A percentile compares a stretch with the other conserved stretches of the same genome.
Evolutionary conservation across 2,113 vertebrate species (phyloP).

Genomic region (Salvelinus alpinus): DNA sequence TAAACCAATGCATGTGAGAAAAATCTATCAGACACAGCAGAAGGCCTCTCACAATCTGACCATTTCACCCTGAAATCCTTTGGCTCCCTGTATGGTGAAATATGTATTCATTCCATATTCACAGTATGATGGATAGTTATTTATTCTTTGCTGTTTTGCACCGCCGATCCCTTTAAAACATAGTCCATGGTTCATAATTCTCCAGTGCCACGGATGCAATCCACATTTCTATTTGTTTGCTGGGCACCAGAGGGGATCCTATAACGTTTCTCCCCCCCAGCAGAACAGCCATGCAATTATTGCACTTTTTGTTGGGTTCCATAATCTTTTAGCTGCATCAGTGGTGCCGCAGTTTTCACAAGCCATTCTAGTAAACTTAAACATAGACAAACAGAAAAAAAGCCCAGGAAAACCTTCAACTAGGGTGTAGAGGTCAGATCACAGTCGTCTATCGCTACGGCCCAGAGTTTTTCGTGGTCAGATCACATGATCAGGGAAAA

Average conservation of each 20-base stretch:
- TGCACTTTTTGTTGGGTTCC: slow-evolving; percentile 56
- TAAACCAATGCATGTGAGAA: slow-evolving; percentile 25
- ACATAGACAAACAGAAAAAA: background rate
- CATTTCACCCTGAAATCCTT: slow-evolving; percentile 17
- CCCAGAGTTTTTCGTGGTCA: too few species aligned
- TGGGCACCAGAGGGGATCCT: slow-evolving; percentile 40
- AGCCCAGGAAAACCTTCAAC: background rate
- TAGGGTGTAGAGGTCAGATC: too few species aligned
- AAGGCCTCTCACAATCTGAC: slow-evolving; percentile 11
- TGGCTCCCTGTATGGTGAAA: background rate
- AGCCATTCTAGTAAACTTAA: background rate
- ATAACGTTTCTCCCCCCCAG: slow-evolving; percentile 46
- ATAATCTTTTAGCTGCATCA: slow-evolving; percentile 52
- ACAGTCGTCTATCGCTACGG: too few species aligned
- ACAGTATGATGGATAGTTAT: slow-evolving; percentile 49
- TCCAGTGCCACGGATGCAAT: slow-evolving; percentile 33
- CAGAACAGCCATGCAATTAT: slow-evolving; percentile 51
- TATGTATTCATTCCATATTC: slow-evolving; percentile 38
- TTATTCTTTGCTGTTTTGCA: slow-evolving; percentile 46
- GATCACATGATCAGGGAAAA: too few species aligned
- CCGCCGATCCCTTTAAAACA: slow-evolving; percentile 43
- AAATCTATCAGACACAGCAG: slow-evolving; percentile 17
- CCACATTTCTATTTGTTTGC: slow-evolving; percentile 53
- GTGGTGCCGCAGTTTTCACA: background rate
- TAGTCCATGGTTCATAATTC: slow-evolving; percentile 54